phyloP scores from a whole-genome alignment of 2,113 vertebrate genomes.

The Sinocyclocheilus maitianheensis region DNA sequence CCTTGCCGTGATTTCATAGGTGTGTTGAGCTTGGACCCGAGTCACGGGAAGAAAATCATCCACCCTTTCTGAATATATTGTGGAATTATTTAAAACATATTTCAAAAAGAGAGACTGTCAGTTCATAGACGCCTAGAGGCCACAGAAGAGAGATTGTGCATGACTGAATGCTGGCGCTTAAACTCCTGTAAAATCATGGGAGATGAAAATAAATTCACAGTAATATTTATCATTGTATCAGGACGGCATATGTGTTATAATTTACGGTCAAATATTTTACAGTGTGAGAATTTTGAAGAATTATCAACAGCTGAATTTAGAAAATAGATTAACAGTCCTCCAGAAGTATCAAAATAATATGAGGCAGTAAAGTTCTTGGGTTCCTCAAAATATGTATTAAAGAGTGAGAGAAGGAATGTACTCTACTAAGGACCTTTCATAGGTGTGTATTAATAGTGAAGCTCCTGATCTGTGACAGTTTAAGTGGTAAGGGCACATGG shows the following conservation, averaged over 20 bases:
- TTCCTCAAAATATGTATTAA: not conserved
- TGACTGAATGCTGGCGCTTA: not conserved
- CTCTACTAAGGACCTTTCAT: conserved; percentile 5
- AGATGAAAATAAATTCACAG: conserved; percentile 41
- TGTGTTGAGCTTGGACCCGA: conserved; percentile 73
- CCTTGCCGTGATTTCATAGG: conserved; percentile 66
- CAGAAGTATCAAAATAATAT: not conserved
- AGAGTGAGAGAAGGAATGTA: conserved; percentile 2
- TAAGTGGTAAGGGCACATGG: conserved; percentile 27
- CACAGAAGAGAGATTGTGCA: conserved; percentile 52
- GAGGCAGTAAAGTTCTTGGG: not conserved
- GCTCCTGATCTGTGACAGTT: conserved; percentile 37
- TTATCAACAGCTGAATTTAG: conserved; percentile 21
- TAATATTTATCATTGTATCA: conserved; percentile 22
- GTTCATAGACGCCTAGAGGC: conserved; percentile 48
- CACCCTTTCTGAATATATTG: conserved; percentile 69
- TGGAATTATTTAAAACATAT: conserved; percentile 72
- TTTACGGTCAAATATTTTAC: too few species aligned
- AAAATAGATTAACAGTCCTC: not conserved
- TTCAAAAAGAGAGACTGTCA: conserved; percentile 67
- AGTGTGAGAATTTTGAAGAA: conserved; percentile 24
- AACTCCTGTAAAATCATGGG: conserved; percentile 16
- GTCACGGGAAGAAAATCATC: conserved; percentile 71
- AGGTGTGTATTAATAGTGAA: conserved; percentile 16
- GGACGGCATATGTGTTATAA: not conserved